Conservation (phyloP, 2,113 vertebrate species). For the Corydoras maculifer region DNA sequence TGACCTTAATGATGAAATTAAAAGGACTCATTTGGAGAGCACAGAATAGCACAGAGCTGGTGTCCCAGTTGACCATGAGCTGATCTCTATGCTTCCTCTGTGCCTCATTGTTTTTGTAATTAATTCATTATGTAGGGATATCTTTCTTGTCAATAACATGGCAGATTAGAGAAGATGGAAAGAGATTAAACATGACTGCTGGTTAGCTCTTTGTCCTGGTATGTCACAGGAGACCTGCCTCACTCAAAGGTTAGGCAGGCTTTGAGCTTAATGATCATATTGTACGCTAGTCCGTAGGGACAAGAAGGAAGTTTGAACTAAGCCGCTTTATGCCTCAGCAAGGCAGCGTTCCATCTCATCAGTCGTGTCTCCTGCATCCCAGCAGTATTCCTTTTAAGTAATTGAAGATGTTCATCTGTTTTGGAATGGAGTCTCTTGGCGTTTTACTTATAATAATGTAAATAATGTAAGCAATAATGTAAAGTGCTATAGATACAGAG, state of each 20-base stretch:
- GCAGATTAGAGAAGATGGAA: constrained; percentile 29
- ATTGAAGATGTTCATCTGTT: constrained; percentile 15
- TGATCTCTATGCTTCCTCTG: constrained; percentile 8
- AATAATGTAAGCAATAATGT: too few relatives aligned
- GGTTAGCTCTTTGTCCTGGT: constrained; percentile 29
- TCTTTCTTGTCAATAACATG: constrained; percentile 21
- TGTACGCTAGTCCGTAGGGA: constrained; percentile 27
- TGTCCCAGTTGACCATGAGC: constrained; percentile 15
- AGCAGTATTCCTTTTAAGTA: constrained; percentile 15
- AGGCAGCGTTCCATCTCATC: neutral
- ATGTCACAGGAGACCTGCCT: constrained; percentile 19
- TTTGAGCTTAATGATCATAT: constrained; percentile 38
- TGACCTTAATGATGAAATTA: constrained; percentile 30
- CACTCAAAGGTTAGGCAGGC: constrained; percentile 35
- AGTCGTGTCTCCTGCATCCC: neutral
- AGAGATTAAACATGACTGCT: constrained; percentile 22
- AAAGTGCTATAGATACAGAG: too few relatives aligned
- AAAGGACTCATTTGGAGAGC: constrained; percentile 18
- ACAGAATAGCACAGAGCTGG: neutral
- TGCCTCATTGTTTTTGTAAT: constrained; percentile 42
- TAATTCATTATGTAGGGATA: constrained; percentile 22
- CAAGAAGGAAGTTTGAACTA: constrained; percentile 9
- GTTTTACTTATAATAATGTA: constrained; percentile 1
- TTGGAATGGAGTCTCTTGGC: neutral
- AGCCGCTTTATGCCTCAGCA: constrained; percentile 6